Percentiles rank a stretch among this genome's conserved stretches.
Evolutionary conservation across 2,888 invertebrate genomes (phyloP).

Genomic region (Melipona bicolor): DNA sequence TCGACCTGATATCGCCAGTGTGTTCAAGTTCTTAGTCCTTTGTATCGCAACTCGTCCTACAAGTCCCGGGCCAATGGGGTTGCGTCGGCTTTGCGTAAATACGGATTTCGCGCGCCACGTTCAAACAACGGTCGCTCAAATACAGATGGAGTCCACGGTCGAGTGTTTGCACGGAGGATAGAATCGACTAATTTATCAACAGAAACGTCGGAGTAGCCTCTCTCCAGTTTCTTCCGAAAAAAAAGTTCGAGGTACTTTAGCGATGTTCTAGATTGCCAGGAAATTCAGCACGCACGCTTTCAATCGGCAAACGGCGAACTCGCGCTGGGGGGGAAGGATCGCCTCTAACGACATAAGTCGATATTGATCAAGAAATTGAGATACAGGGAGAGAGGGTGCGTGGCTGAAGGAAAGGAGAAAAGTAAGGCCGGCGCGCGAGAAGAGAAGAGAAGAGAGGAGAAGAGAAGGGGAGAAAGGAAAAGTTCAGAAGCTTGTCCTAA

Average conservation of each 20-base stretch:
- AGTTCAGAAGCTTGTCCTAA: slow-evolving; percentile 68
- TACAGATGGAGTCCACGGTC: slow-evolving; percentile 82
- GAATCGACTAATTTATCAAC: slow-evolving; percentile 81
- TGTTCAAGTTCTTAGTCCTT: slow-evolving; percentile 79
- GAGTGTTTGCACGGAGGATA: slow-evolving; percentile 81
- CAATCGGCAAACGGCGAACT: no score
- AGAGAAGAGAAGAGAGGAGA: neutral
- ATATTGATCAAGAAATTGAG: slow-evolving; percentile 55
- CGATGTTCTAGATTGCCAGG: neutral
- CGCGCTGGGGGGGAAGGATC: neutral
- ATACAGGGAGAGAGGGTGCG: slow-evolving; percentile 15
- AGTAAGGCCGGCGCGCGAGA: slow-evolving; percentile 16
- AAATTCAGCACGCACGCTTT: no score
- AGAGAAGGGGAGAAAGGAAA: slow-evolving; percentile 24
- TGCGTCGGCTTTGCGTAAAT: slow-evolving; percentile 81
- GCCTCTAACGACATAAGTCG: slow-evolving; percentile 31
- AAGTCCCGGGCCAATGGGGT: slow-evolving; percentile 77
- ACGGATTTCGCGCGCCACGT: slow-evolving; percentile 82
- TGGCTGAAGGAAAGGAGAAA: slow-evolving; percentile 34
- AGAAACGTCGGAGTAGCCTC: slow-evolving; percentile 3
- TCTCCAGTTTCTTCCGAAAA: neutral
- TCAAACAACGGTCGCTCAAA: slow-evolving; percentile 83
- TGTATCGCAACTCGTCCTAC: slow-evolving; percentile 68
- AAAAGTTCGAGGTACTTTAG: neutral
- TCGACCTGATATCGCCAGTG: slow-evolving; percentile 71